phyloP scores from a whole-genome alignment of 2,113 vertebrate genomes.

The Caretta caretta region DNA sequence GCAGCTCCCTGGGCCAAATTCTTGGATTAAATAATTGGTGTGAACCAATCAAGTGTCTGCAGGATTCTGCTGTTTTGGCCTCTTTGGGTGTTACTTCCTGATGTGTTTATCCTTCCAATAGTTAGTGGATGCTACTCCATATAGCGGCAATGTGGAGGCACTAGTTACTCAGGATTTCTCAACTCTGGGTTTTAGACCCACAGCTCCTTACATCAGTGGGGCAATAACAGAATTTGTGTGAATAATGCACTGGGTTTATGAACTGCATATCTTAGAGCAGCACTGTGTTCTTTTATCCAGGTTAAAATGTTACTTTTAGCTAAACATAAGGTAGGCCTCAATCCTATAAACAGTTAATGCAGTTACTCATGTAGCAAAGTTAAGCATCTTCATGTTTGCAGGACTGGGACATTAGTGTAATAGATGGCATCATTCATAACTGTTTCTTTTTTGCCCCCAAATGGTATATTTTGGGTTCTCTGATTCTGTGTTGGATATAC shows the following conservation, averaged over 20 bases:
- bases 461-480: conserved; percentile 3
- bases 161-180: neutral
- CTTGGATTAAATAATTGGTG: neutral
- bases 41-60: neutral
- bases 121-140: neutral
- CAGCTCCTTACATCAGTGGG: neutral
- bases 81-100: neutral
- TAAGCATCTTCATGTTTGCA: conserved; percentile 1
- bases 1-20: neutral
- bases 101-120: neutral
- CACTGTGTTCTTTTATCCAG: accelerated
- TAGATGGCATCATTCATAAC: neutral
- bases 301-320: neutral
- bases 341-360: neutral
- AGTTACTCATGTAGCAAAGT: conserved; percentile 1
- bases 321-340: neutral
- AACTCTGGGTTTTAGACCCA: neutral
- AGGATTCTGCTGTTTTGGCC: neutral
- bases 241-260: neutral
- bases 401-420: neutral
- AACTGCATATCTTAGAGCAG: neutral
- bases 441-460: neutral
- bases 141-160: neutral
- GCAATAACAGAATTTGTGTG: neutral
- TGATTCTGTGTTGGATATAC: neutral